Percentiles rank a stretch among this genome's conserved stretches.
phyloP scores from a whole-genome alignment of 2,113 vertebrate species.

The Mixornis gularis region DNA sequence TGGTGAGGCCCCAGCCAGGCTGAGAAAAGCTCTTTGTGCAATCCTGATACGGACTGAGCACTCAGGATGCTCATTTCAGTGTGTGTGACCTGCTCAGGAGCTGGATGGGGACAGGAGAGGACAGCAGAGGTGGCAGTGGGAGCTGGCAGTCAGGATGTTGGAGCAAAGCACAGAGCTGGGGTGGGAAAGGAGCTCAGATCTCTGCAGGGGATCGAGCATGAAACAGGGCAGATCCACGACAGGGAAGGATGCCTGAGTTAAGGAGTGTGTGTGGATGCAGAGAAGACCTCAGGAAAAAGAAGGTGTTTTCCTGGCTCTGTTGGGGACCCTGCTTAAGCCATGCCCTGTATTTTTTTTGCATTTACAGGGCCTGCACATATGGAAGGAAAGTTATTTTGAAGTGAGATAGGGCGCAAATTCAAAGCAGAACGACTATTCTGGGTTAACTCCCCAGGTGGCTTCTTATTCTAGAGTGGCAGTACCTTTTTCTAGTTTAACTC shows the following conservation, averaged over 20 bases:
- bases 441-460: conserved; percentile 55
- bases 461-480: conserved; percentile 24
- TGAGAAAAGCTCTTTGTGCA: background rate
- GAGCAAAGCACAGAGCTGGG: background rate
- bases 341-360: background rate
- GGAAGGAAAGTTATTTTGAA: conserved; percentile 13
- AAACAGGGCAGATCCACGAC: background rate
- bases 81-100: background rate
- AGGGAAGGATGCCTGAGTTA: background rate
- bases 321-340: background rate
- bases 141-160: background rate
- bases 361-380: background rate
- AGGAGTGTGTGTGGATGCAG: background rate
- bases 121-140: background rate
- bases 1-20: background rate
- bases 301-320: background rate
- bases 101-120: background rate
- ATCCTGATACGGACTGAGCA: accelerated
- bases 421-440: conserved; percentile 55
- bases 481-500: conserved; percentile 36
- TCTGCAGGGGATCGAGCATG: background rate
- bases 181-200: background rate
- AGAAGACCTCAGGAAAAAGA: background rate
- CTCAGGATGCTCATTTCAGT: background rate
- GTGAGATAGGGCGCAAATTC: background rate